These are phyloP conservation scores for Vanessa cardui DNA, from an alignment of 2,888 invertebrate genomes.

Conservation along the genomic window DNA sequence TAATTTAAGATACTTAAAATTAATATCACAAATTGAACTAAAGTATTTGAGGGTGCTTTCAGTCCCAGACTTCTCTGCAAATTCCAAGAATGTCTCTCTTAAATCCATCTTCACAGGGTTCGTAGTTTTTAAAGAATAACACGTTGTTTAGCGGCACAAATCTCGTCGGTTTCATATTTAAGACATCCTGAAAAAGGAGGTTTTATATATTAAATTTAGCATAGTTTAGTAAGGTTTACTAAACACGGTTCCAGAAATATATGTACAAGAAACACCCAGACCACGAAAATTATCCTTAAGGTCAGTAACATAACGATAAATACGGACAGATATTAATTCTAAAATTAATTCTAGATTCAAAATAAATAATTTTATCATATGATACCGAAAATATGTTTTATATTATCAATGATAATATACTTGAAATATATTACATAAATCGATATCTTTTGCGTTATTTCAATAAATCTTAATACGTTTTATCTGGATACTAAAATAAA, in stretches of 20 bases:
- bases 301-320: no score
- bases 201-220: not conserved
- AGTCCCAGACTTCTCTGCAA: conserved; percentile 73
- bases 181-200: conserved; percentile 50
- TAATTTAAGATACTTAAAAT: conserved; percentile 37
- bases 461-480: not conserved
- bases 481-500: conserved; percentile 1
- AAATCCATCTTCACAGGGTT: conserved; percentile 65
- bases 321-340: no score
- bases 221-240: no score
- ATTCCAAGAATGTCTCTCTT: conserved; percentile 65
- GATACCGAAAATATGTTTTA: no score
- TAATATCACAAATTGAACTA: conserved; percentile 54
- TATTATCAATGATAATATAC: not conserved
- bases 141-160: conserved; percentile 66
- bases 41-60: conserved; percentile 11
- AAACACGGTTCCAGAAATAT: no score
- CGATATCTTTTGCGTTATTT: not conserved
- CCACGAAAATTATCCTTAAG: no score
- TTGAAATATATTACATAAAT: not conserved
- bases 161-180: conserved; percentile 52
- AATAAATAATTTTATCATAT: no score
- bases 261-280: no score
- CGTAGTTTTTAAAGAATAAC: conserved; percentile 56
- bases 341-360: no score